Conservation (phyloP, 2,888 invertebrate genomes). For the Sycophila texana region DNA sequence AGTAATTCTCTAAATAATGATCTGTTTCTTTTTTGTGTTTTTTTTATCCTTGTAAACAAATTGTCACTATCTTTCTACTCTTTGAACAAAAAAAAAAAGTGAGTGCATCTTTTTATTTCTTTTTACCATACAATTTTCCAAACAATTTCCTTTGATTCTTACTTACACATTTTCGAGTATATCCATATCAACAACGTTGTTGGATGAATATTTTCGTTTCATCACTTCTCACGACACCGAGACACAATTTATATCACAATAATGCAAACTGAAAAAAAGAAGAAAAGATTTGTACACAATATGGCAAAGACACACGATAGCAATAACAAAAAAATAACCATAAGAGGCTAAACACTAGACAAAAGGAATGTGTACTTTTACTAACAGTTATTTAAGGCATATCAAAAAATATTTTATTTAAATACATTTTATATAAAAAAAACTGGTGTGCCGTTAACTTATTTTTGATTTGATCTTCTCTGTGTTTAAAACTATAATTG, state of each 20-base stretch:
- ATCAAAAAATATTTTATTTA: slow-evolving; percentile 3
- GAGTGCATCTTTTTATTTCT: neutral
- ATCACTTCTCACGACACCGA: neutral
- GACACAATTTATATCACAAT: neutral
- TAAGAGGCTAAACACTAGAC: slow-evolving; percentile 1
- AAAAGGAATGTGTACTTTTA: slow-evolving; percentile 24
- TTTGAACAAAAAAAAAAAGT: neutral
- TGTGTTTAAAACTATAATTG: slow-evolving; percentile 11
- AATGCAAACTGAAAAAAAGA: neutral
- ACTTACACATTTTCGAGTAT: slow-evolving; percentile 5
- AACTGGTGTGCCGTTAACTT: neutral
- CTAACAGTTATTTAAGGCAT: slow-evolving; percentile 30
- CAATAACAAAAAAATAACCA: slow-evolving; percentile 21
- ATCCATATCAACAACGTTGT: slow-evolving; percentile 10
- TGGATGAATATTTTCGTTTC: neutral
- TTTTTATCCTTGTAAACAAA: slow-evolving; percentile 17
- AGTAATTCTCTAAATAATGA: neutral
- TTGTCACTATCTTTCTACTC: slow-evolving; percentile 10
- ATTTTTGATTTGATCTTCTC: slow-evolving; percentile 19
- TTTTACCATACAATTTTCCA: neutral
- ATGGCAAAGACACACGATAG: slow-evolving; percentile 38
- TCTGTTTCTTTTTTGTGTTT: neutral
- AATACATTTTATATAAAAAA: too few species aligned
- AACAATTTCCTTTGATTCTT: neutral
- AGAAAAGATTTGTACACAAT: neutral